These are phyloP conservation scores for Drosophila carrolli DNA, from an alignment of 1,140 invertebrate genomes.

Conservation along the genomic window DNA sequence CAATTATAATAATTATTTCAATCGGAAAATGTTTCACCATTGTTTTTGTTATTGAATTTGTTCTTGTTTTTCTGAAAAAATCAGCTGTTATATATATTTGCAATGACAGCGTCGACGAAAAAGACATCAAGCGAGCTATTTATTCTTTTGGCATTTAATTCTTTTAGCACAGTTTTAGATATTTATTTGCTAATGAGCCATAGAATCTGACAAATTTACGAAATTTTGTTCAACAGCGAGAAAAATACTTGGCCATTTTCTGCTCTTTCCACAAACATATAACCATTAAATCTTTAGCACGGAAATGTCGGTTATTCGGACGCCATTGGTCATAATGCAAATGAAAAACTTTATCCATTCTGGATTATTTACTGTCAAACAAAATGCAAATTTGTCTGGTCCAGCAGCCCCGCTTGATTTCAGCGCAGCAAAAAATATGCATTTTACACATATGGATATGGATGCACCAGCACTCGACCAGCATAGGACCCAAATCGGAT, in stretches of 20 bases:
- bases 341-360: constrained; percentile 50
- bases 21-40: neutral
- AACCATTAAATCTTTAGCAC: constrained; percentile 30
- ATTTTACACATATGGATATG: constrained; percentile 9
- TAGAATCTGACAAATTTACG: constrained; percentile 37
- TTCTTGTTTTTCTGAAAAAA: constrained; percentile 7
- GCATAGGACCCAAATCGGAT: constrained; percentile 59
- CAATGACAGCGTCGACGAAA: constrained; percentile 17
- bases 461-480: constrained; percentile 28
- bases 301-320: constrained; percentile 37
- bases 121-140: constrained; percentile 21
- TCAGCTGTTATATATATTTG: constrained; percentile 37
- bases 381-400: constrained; percentile 47
- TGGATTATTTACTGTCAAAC: constrained; percentile 40
- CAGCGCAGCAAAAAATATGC: constrained; percentile 1
- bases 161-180: constrained; percentile 31
- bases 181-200: constrained; percentile 62
- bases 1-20: constrained; percentile 10
- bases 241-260: constrained; percentile 9
- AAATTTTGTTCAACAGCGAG: constrained; percentile 7
- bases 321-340: constrained; percentile 41
- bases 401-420: constrained; percentile 8
- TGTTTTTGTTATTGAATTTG: constrained; percentile 9
- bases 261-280: constrained; percentile 20
- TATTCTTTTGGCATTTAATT: constrained; percentile 36